Evolutionary conservation across 2,888 invertebrate genomes (phyloP), one percentile per base, ranked within the genome.

Genomic region (Euphydryas editha): DNA sequence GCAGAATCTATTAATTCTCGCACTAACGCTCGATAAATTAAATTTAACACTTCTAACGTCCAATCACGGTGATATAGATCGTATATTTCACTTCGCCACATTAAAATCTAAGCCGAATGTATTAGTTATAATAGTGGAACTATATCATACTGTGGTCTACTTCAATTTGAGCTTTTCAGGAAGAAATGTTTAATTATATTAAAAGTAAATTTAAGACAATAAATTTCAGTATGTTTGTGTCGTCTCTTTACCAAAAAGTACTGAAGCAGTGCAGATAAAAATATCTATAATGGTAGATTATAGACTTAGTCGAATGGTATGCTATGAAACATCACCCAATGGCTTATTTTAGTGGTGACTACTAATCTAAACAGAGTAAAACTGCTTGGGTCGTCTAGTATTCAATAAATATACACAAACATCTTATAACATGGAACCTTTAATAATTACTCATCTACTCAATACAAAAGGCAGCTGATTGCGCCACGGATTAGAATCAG

Each of bases 401-500:
- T 42, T 42, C 11, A 15, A 42, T n/a, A 13, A 42, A 42, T 42
- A 42, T 15, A 42, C 42, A n/a, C 15, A 42, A 13, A 15, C 42
- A 42, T 15, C 42, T 42, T 15, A 13, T n/a, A 44, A 44, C n/a
- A n/a, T 44, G 5, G 2, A 44, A n/a, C n/a, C n/a, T 71, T 68
- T 66, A 67, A 68, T 67, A 70, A 70, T 74, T 71, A 67, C 68
- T 72, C 73, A 73, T 71, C 72, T 44, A 59, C 59, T 57, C 64
- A 72, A 67, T 75, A 83, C 84, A 86, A 86, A 86, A 85, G 83
- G 83, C 73, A 72, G 68, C 79, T 83, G 85, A 87, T 87, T 84
- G 80, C 78, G 74, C 63, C 75, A 72, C 75, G 80, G 82, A 84
- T 63, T 69, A 83, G 75, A 78, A 75, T 78, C 83, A 81, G 85